These are phyloP conservation scores for Oreochromis spilurus DNA, from an alignment of 2,113 vertebrate genomes.

Conservation along the genomic window DNA sequence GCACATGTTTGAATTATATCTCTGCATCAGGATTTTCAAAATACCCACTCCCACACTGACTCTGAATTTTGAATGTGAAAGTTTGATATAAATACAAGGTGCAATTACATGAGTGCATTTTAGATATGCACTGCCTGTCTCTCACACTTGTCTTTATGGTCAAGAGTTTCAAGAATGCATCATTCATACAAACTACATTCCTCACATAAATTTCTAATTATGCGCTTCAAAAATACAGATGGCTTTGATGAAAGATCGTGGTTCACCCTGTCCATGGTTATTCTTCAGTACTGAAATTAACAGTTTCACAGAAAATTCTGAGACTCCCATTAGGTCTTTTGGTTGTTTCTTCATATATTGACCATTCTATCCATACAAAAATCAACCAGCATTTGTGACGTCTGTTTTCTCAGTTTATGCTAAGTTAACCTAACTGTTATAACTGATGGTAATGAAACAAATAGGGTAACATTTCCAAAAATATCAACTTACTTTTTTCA, in stretches of 20 bases:
- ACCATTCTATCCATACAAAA: neutral
- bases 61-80: neutral
- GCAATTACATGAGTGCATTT: neutral
- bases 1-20: constrained; percentile 13
- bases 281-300: neutral
- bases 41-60: neutral
- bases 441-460: neutral
- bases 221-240: neutral
- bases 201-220: neutral
- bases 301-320: neutral
- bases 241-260: neutral
- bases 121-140: neutral
- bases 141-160: neutral
- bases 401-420: neutral
- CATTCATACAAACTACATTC: neutral
- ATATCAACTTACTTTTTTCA: neutral
- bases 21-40: constrained; percentile 18
- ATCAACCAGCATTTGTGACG: neutral
- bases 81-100: neutral
- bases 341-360: neutral
- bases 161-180: neutral
- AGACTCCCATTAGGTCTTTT: neutral
- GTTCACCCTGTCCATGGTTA: neutral
- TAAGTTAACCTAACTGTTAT: neutral
- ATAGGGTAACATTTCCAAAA: neutral